A percentile compares a stretch with the other conserved stretches of the same genome.
These are phyloP conservation scores for Dreissena polymorpha DNA, from an alignment of 1,140 invertebrate species.

Conservation along the genomic window DNA sequence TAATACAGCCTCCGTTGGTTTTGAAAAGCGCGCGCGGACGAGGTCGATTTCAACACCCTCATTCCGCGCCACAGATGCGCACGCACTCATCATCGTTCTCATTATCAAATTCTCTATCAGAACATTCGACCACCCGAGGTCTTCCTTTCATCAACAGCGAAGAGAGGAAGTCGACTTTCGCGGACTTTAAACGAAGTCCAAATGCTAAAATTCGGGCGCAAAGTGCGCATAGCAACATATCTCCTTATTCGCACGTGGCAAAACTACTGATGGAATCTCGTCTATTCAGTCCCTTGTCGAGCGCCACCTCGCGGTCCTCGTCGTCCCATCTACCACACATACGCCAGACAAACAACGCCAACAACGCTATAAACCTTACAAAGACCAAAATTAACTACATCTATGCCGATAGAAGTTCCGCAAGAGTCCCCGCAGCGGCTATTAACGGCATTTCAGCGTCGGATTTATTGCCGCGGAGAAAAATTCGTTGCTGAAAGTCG, in stretches of 20 bases:
- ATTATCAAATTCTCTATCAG: conserved; percentile 13
- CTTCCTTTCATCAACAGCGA: conserved; percentile 34
- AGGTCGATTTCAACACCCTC: background rate
- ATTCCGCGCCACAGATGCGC: conserved; percentile 18
- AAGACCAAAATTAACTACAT: conserved; percentile 49
- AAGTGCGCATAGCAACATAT: conserved; percentile 31
- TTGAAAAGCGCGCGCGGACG: background rate
- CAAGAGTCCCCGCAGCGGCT: background rate
- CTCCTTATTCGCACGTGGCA: conserved; percentile 42
- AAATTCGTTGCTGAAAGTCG: conserved; percentile 14
- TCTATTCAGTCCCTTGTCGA: conserved; percentile 22
- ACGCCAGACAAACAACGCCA: background rate
- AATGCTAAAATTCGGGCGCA: background rate
- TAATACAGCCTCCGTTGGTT: background rate
- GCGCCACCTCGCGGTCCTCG: conserved; percentile 2
- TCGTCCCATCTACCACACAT: conserved; percentile 31
- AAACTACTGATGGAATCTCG: conserved; percentile 31
- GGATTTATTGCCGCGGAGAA: conserved; percentile 35
- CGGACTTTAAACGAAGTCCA: background rate
- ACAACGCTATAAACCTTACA: background rate
- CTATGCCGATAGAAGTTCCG: conserved; percentile 40
- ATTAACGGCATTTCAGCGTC: background rate
- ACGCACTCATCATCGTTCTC: too few relatives aligned
- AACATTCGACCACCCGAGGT: conserved; percentile 21
- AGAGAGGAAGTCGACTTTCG: background rate